These are phyloP conservation scores for Dorcus parallelipipedus DNA, from an alignment of 2,888 invertebrate species.

Conservation along the genomic window DNA sequence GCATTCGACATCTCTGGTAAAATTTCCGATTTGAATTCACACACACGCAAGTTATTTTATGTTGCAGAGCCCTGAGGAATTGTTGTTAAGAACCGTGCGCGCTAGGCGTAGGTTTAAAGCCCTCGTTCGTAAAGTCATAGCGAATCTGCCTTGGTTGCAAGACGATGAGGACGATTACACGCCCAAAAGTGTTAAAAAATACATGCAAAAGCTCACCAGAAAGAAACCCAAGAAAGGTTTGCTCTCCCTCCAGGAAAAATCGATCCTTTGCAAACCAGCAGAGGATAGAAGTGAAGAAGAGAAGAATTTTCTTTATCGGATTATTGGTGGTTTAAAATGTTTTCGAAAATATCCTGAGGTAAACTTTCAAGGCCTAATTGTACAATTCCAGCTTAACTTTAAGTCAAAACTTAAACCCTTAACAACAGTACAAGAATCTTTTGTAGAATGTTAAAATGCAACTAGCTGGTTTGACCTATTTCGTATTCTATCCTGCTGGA, in stretches of 20 bases:
- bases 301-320: constrained; percentile 55
- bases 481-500: constrained; percentile 58
- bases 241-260: constrained; percentile 50
- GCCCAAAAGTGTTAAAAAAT: constrained; percentile 53
- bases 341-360: constrained; percentile 61
- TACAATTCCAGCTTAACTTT: no score
- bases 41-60: not conserved
- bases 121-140: constrained; percentile 55
- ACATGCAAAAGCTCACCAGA: constrained; percentile 47
- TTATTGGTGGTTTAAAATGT: constrained; percentile 60
- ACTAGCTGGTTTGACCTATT: constrained; percentile 60
- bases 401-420: not conserved
- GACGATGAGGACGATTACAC: constrained; percentile 50
- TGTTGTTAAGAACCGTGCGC: not conserved
- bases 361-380: constrained; percentile 19
- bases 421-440: not conserved
- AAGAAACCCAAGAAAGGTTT: constrained; percentile 37
- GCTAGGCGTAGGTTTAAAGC: constrained; percentile 51
- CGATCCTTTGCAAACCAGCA: constrained; percentile 56
- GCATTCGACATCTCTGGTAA: no score
- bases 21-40: no score
- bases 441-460: constrained; percentile 57
- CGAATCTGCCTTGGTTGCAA: constrained; percentile 57
- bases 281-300: constrained; percentile 58
- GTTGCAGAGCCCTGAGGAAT: not conserved